Evolutionary conservation across 35 echinoderm and acorn worm genomes (phyloP).

Genomic region (Anneissia japonica): DNA sequence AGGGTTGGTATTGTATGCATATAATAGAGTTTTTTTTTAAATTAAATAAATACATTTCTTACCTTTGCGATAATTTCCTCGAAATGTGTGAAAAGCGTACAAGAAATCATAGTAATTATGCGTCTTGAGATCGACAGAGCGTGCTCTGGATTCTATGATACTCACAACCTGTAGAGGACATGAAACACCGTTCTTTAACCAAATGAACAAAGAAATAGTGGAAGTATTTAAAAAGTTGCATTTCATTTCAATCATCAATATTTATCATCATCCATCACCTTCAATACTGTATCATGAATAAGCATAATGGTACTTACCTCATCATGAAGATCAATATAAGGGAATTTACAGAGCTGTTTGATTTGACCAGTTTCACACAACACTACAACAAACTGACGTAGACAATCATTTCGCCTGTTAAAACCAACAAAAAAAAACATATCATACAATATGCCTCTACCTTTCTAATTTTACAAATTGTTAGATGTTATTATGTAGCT

Average conservation of each 20-base stretch:
- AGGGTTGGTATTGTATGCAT: too few species aligned
- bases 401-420: constrained; percentile 73
- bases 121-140: constrained; percentile 70
- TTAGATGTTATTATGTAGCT: too few species aligned
- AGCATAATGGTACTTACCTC: constrained; percentile 86
- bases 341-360: constrained; percentile 82
- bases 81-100: constrained; percentile 81
- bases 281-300: too few species aligned
- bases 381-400: constrained; percentile 94
- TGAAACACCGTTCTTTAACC: too few species aligned
- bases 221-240: too few species aligned
- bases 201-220: too few species aligned
- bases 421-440: constrained; percentile 10
- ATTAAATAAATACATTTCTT: too few species aligned
- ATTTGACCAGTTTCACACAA: constrained; percentile 58
- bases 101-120: constrained; percentile 84
- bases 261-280: too few species aligned
- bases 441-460: neutral
- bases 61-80: constrained; percentile 97
- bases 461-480: too few species aligned
- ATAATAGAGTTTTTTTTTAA: too few species aligned
- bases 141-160: constrained; percentile 82
- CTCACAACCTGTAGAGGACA: constrained; percentile 72
- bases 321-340: constrained; percentile 97
- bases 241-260: too few species aligned